Evolutionary conservation across 2,888 invertebrate species (phyloP).

Genomic region (Caenorhabditis macrosperma): DNA sequence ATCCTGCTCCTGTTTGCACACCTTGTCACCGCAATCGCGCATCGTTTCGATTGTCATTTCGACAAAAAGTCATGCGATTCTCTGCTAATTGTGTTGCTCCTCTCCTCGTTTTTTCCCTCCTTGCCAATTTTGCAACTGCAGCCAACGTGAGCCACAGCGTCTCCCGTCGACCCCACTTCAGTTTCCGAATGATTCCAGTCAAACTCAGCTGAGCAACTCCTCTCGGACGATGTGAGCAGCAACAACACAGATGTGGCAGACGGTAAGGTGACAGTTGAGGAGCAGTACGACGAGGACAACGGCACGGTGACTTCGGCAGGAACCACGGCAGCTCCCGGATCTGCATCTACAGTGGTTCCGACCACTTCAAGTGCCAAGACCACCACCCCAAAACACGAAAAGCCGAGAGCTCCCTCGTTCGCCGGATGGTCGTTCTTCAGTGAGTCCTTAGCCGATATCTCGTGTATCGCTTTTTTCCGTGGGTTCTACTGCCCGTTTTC

Average conservation of each 20-base stretch:
- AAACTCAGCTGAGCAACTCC: background rate
- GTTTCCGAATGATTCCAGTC: slow-evolving; percentile 1
- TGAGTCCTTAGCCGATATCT: slow-evolving; percentile 22
- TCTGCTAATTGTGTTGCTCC: background rate
- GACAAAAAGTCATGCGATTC: background rate
- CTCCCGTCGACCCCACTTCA: background rate
- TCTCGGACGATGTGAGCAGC: background rate
- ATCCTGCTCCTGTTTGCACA: slow-evolving; percentile 26
- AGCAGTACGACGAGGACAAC: slow-evolving; percentile 23
- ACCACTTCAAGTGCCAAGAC: slow-evolving; percentile 3
- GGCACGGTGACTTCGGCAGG: slow-evolving; percentile 7
- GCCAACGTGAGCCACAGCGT: slow-evolving; percentile 14
- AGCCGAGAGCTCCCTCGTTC: slow-evolving; percentile 48
- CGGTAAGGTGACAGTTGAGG: slow-evolving; percentile 36
- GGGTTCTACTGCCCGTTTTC: too few species aligned
- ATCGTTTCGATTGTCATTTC: background rate
- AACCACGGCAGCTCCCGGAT: background rate
- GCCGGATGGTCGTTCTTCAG: slow-evolving; percentile 54
- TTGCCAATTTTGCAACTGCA: slow-evolving; percentile 13
- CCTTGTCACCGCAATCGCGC: slow-evolving; percentile 15
- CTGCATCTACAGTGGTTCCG: background rate
- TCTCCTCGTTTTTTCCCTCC: background rate
- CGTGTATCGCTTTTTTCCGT: too few species aligned
- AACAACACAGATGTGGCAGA: slow-evolving; percentile 29
- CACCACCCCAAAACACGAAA: slow-evolving; percentile 27